Evolutionary conservation across 2,888 invertebrate species (phyloP), one percentile per base, ranked within the genome.

Genomic region (Lasioglossum villosulum): DNA sequence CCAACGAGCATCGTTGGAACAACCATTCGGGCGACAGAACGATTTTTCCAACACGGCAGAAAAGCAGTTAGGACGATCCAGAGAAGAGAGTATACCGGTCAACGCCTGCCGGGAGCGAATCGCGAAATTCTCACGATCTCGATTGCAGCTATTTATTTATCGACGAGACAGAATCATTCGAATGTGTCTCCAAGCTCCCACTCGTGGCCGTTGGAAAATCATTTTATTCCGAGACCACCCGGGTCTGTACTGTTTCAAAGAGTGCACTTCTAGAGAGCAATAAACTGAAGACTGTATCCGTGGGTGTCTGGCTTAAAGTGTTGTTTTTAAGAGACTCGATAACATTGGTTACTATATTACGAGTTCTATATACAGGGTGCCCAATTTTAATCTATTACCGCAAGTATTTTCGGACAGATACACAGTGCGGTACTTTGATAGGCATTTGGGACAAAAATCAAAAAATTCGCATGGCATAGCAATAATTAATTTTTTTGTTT

Each of bases 1-100:
- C 27, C 16, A 78, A 87, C 76, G 78, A 75, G 79, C 37, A 19
- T 75, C 77, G 63, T 68, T 30, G 72, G 79, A 74, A 80, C 83
- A 37, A 73, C 72, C 78, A 39, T 84, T 78, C 37, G 71, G 23
- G n/a, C 42, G 56, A 37, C 30, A 30, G 30, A 81, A 78, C 66
- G 66, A 89, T 85, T 89, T 82, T 76, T 81, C 59, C 63, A 6
- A 3, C 8, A 30, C 52, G 52, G n/a, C 2, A 16, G 37, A 8
- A 34, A 48, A 72, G 34, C 14, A 34, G 52, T 52, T 68, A n/a
- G n/a, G 66, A 23, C 34, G 23, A 6, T 56, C 6, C n/a, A 27
- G 56, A 52, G 52, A 82, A 74, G 34, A 59, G 74, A 75, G 68
- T 72, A 66, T n/a, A 52, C 39, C 14, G 16, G 48, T 1, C 42